A percentile compares a stretch with the other conserved stretches of the same genome.
These are phyloP conservation scores for Capreolus pygargus DNA, from an alignment of 2,113 vertebrate species.

Conservation along the genomic window DNA sequence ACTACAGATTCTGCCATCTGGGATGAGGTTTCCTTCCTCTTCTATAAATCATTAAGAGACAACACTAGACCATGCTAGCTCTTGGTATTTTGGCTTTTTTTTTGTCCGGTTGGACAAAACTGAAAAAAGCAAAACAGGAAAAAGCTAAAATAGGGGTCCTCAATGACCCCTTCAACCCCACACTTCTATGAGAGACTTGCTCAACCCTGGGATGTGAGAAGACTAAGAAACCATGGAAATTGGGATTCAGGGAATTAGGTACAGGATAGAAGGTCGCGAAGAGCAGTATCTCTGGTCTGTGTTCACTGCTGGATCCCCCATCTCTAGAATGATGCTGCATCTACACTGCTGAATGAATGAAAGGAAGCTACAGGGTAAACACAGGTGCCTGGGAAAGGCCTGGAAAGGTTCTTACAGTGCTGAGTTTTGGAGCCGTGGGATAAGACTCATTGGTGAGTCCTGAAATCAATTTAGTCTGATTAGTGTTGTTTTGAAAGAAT, in stretches of 20 bases:
- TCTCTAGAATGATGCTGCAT: background rate
- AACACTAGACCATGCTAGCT: background rate
- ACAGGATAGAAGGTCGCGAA: background rate
- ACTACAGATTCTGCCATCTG: background rate
- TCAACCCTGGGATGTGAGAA: background rate
- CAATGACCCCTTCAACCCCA: no score
- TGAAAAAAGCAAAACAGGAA: background rate
- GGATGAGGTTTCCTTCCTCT: background rate
- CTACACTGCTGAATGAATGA: background rate
- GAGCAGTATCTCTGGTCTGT: background rate
- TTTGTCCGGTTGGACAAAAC: background rate
- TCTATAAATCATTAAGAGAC: background rate
- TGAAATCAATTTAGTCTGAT: background rate
- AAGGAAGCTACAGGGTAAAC: background rate
- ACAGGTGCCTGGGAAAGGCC: background rate
- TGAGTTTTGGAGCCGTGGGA: background rate
- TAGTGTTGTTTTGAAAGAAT: background rate
- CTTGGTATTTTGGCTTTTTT: background rate
- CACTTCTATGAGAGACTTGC: background rate
- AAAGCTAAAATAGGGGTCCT: background rate
- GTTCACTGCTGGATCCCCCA: background rate
- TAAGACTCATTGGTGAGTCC: background rate
- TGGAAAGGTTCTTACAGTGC: background rate
- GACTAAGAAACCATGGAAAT: background rate
- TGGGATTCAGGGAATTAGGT: background rate